Evolutionary conservation across 2,888 invertebrate species (phyloP), one percentile per base, ranked within the genome.

Genomic region (Eilema sororculum): DNA sequence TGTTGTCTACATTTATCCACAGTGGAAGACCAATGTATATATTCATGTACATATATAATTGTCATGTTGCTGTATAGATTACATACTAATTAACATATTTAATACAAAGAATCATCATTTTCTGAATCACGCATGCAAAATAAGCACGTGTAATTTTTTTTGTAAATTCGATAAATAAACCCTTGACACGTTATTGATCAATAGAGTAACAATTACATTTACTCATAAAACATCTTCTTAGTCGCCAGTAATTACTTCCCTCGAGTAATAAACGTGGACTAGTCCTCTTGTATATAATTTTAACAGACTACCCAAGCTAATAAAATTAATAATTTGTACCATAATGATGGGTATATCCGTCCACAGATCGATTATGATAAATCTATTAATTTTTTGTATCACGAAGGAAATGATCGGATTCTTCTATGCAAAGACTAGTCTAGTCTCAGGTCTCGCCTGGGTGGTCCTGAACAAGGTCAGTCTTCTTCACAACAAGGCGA

Each of bases 391-490:
- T 65, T 65, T 33, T 65, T 57, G 28, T 28, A 65, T 24, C 16
- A 13, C 24, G 20, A 16, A 52, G 65, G 22, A 65, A 57, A 65
- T 37, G 22, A 25, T 33, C 4, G 24, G 0, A 57, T 65, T 37
- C 33, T 33, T 37, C 33, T 30, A 33, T 20, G 13, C 16, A 24
- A 56, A 25, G 65, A 22, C 22, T 57, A 62, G 67, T 37, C 57
- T 67, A 69, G 62, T 59, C 69, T 46, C 68, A 28, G 41, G 22
- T 67, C 61, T 63, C 52, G 69, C 72, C 64, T 78, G 81, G 83
- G 84, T 86, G 86, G 86, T 86, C 85, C 61, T 63, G 61, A 59
- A 72, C 81, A 84, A 84, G 84, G 86, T 83, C 81, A 81, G 69
- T 73, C 71, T 79, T 80, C 79, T 78, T 73, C 76, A 77, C 71